A percentile compares a stretch with the other conserved stretches of the same genome.
phyloP scores from a whole-genome alignment of 1,140 invertebrate species.

The Littorina saxatilis region DNA sequence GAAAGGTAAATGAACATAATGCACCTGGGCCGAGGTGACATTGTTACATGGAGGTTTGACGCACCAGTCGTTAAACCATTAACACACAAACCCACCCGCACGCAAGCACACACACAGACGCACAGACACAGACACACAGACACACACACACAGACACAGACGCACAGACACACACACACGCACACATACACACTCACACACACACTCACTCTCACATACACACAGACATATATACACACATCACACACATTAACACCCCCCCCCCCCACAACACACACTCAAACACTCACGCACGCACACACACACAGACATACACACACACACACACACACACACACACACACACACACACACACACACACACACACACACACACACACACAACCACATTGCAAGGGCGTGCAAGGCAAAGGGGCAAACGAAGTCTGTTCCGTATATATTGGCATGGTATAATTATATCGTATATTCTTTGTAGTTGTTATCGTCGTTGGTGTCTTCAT shows the following conservation, averaged over 20 bases:
- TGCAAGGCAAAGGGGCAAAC: no score
- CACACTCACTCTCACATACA: constrained; percentile 3
- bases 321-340: constrained; percentile 15
- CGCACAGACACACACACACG: neutral
- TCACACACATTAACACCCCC: constrained; percentile 1
- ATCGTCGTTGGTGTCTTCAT: no score
- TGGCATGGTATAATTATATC: no score
- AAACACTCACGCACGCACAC: neutral
- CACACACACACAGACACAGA: neutral
- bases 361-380: neutral
- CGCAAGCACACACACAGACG: neutral
- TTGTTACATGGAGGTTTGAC: no score
- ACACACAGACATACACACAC: constrained; percentile 20
- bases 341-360: constrained; percentile 20
- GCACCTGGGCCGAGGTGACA: no score
- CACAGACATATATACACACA: constrained; percentile 18
- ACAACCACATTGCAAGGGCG: neutral
- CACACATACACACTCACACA: neutral
- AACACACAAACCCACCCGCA: neutral
- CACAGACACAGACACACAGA: neutral
- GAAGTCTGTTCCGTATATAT: no score
- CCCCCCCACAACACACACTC: neutral
- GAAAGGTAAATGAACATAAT: no score
- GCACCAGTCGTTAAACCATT: neutral
- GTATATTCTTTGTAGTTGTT: no score